Conservation (phyloP, 2,113 vertebrate genomes). For the Cryptoleucopteryx plumbea region DNA sequence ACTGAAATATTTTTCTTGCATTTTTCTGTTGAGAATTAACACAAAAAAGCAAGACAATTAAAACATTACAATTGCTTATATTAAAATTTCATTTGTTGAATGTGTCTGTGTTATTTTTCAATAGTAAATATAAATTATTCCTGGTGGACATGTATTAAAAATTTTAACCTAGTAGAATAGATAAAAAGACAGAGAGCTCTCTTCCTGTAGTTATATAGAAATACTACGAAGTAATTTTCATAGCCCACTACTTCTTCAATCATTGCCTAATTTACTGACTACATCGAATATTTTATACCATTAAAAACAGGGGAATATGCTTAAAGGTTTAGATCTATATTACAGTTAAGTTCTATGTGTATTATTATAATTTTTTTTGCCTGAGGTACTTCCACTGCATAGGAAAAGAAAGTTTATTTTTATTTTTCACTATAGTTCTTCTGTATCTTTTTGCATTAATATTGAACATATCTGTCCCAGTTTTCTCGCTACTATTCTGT, state of each 20-base stretch:
- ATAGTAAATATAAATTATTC: constrained; percentile 56
- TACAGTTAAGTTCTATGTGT: constrained; percentile 49
- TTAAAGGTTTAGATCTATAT: constrained; percentile 50
- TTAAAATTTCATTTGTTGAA: constrained; percentile 45
- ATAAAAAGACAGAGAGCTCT: background rate
- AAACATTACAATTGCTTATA: background rate
- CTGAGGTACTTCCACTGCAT: constrained; percentile 32
- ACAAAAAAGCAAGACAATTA: background rate
- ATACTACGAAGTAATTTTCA: constrained; percentile 23
- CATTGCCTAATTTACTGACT: constrained; percentile 36
- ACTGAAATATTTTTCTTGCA: background rate
- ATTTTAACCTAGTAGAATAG: constrained; percentile 26
- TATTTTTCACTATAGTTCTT: constrained; percentile 38
- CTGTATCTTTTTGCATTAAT: constrained; percentile 53
- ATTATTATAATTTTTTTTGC: constrained; percentile 37
- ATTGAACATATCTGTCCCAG: constrained; percentile 40
- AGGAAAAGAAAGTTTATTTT: constrained; percentile 62
- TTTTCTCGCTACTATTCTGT: constrained; percentile 39
- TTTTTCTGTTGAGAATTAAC: constrained; percentile 18
- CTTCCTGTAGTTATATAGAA: background rate
- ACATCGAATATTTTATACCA: constrained; percentile 45
- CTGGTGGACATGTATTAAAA: constrained; percentile 42
- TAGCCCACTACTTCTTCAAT: constrained; percentile 24
- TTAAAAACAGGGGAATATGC: constrained; percentile 37
- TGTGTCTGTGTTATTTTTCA: background rate